Conservation (phyloP, 1,140 invertebrate species). For the Drosophila simulans region DNA sequence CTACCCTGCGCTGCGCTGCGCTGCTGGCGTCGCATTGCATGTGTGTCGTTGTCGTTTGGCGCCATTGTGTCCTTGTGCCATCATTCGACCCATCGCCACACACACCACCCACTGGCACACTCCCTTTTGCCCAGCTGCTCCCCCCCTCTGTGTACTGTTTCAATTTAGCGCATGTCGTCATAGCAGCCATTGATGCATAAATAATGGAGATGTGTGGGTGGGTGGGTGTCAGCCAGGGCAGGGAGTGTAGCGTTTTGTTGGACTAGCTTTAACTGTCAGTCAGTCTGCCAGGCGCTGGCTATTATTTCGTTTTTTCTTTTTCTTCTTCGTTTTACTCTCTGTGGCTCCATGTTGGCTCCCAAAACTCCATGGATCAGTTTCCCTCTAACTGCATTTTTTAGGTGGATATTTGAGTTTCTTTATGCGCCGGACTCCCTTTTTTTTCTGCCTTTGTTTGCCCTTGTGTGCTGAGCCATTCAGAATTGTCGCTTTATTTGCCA, state of each 20-base stretch:
- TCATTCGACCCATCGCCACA: constrained; percentile 6
- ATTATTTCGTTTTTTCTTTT: constrained; percentile 4
- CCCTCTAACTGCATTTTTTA: constrained; percentile 64
- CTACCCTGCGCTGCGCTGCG: background rate
- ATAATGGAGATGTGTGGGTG: constrained; percentile 63
- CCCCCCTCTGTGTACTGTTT: constrained; percentile 67
- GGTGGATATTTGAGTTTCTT: constrained; percentile 48
- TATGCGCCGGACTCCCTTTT: constrained; percentile 17
- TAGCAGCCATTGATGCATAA: constrained; percentile 81
- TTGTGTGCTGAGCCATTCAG: constrained; percentile 55
- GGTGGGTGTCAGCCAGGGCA: constrained; percentile 10
- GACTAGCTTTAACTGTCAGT: constrained; percentile 80
- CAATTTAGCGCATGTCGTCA: constrained; percentile 81
- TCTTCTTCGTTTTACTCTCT: constrained; percentile 1
- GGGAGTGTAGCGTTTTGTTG: constrained; percentile 37
- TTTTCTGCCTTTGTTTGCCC: constrained; percentile 21
- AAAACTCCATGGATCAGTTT: constrained; percentile 47
- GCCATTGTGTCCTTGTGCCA: constrained; percentile 71
- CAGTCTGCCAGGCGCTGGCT: constrained; percentile 41
- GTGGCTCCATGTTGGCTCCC: constrained; percentile 12
- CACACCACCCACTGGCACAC: background rate
- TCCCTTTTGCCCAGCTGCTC: background rate
- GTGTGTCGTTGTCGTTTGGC: constrained; percentile 67
- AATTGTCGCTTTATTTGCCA: constrained; percentile 78
- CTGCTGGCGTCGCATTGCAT: constrained; percentile 62